Evolutionary conservation across 2,888 invertebrate species (phyloP).

Genomic region (Noctuana brunneofusca): DNA sequence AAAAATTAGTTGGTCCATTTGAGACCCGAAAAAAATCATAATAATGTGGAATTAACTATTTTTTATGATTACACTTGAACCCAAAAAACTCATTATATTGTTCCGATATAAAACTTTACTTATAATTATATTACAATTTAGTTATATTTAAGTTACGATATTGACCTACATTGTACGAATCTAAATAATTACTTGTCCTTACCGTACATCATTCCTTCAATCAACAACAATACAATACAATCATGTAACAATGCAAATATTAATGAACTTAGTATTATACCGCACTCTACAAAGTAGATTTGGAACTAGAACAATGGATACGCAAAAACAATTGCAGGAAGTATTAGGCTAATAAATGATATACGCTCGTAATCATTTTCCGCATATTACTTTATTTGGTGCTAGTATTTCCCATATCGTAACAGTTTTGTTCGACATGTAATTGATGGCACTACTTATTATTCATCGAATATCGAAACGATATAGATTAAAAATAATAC

Average conservation of each 20-base stretch:
- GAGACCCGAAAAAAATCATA: no score
- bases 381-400: conserved; percentile 16
- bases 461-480: neutral
- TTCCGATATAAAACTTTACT: no score
- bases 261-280: conserved; percentile 13
- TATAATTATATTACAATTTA: no score
- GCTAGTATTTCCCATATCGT: conserved; percentile 28
- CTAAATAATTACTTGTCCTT: neutral
- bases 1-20: no score
- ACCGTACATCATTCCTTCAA: conserved; percentile 6
- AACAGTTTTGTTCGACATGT: conserved; percentile 15
- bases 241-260: conserved; percentile 27
- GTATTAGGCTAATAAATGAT: conserved; percentile 49
- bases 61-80: no score
- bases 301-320: conserved; percentile 57
- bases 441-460: conserved; percentile 3
- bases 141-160: neutral
- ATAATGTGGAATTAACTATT: no score
- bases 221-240: conserved; percentile 26
- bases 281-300: conserved; percentile 30
- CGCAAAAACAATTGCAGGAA: conserved; percentile 64
- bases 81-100: no score
- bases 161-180: neutral
- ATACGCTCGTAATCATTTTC: conserved; percentile 32
- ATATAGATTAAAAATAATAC: neutral